Conservation (phyloP, 30 jellyfish, hydroid and myxozoan species). For the Catostylus mosaicus region DNA sequence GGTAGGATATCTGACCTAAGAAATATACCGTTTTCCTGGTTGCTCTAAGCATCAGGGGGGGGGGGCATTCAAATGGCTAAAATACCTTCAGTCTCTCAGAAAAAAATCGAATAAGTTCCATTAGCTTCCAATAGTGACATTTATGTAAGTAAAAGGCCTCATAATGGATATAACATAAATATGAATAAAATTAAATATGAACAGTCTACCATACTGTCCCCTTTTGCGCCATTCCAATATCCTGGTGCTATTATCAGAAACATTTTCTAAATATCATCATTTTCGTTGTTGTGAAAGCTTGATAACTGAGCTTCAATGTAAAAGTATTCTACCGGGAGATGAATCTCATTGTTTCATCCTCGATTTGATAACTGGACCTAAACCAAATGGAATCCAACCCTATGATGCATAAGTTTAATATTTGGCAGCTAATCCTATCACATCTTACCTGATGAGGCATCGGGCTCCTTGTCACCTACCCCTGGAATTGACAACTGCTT, state of each 20-base stretch:
- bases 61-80: too few species aligned
- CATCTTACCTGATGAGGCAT: slow-evolving; percentile 36
- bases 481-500: slow-evolving; percentile 21
- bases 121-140: too few species aligned
- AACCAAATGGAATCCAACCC: background rate
- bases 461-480: slow-evolving; percentile 4
- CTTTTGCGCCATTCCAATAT: too few species aligned
- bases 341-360: background rate
- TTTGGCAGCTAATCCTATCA: background rate
- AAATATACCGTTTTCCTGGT: background rate
- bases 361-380: background rate
- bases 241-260: too few species aligned
- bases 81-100: too few species aligned
- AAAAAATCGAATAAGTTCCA: too few species aligned
- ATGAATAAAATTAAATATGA: too few species aligned
- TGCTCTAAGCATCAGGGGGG: background rate
- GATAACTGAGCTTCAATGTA: background rate
- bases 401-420: background rate
- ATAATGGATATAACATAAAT: too few species aligned
- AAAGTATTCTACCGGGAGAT: too few species aligned
- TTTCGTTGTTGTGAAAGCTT: background rate
- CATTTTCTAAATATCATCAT: background rate
- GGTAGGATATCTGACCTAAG: background rate
- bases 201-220: too few species aligned
- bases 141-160: too few species aligned